Conservation (phyloP, 2,797 vertebrate species). For the Notolepis coatsorum region DNA sequence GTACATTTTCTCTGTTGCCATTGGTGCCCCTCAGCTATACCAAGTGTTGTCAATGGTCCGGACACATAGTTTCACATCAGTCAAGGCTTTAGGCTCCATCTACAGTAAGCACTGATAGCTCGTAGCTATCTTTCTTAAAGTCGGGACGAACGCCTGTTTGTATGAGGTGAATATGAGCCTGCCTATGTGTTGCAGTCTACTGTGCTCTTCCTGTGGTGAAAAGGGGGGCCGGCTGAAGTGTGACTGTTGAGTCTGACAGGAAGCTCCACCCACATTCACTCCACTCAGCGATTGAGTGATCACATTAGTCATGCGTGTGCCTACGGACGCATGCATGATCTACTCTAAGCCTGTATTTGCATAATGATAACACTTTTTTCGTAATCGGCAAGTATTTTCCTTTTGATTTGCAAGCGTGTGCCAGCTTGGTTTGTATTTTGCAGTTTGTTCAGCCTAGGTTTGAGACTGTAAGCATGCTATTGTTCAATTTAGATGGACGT, state of each 20-base stretch:
- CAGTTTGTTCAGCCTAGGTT: too few relatives aligned
- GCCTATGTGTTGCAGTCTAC: neutral
- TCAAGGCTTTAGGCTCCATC: too few relatives aligned
- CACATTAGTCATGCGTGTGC: neutral
- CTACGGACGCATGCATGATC: neutral
- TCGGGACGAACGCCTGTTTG: neutral
- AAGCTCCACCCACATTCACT: slow-evolving; percentile 45
- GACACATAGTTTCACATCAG: neutral
- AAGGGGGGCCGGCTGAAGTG: neutral
- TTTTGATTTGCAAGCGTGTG: too few relatives aligned
- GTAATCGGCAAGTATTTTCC: too few relatives aligned
- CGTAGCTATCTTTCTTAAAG: neutral
- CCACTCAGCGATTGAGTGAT: neutral
- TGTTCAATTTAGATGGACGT: neutral
- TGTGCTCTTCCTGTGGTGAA: neutral
- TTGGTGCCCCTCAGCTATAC: neutral
- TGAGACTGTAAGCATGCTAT: too few relatives aligned
- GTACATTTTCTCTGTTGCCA: neutral
- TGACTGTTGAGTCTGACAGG: slow-evolving; percentile 40
- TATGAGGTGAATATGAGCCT: neutral
- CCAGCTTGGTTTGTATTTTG: too few relatives aligned
- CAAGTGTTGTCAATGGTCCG: neutral
- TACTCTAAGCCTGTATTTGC: too few relatives aligned
- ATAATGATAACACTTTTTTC: too few relatives aligned
- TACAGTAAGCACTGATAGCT: neutral